phyloP scores from a whole-genome alignment of 2,797 vertebrate species.

The Rhabdomys pumilio region DNA sequence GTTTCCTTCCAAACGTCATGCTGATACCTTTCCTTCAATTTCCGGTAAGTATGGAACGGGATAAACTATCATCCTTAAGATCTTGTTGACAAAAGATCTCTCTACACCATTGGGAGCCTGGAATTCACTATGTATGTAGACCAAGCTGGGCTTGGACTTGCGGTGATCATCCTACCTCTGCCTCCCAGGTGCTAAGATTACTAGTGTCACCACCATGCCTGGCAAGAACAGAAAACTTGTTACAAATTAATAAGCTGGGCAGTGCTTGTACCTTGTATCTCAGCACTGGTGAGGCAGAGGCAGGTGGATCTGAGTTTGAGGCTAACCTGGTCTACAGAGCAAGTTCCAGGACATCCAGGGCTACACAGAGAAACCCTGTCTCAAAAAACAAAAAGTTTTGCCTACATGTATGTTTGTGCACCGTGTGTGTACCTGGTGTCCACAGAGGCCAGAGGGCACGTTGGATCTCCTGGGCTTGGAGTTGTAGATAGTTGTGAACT shows the following conservation, averaged over 20 bases:
- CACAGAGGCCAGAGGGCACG: not conserved
- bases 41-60: not conserved
- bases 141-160: not conserved
- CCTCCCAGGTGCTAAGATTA: not conserved
- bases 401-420: not conserved
- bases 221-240: not conserved
- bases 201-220: not conserved
- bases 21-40: conserved; percentile 3
- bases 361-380: not conserved
- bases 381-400: not conserved
- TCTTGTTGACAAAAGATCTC: not conserved
- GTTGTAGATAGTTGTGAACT: not conserved
- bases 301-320: not conserved
- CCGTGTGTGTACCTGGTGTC: not conserved
- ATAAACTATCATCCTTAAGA: not conserved
- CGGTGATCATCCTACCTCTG: not conserved
- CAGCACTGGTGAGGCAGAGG: not conserved
- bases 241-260: not conserved
- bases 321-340: not conserved
- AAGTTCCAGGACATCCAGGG: not conserved
- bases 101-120: not conserved
- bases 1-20: conserved; percentile 19
- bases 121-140: not conserved
- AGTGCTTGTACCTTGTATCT: not conserved
- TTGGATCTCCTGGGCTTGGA: not conserved